Conservation (phyloP, 1,140 invertebrate species). For the Ditylenchus dipsaci region DNA sequence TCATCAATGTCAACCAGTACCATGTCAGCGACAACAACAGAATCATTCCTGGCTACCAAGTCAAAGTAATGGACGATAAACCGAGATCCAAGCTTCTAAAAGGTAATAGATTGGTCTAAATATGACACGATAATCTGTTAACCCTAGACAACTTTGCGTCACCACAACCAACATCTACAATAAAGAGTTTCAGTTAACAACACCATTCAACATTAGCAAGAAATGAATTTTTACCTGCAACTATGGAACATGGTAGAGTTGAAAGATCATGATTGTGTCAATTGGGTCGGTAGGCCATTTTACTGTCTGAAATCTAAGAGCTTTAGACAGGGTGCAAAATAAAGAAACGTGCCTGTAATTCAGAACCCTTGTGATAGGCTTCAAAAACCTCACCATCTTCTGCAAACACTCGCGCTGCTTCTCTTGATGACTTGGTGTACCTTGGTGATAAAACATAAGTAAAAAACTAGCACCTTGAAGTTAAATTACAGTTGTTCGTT, state of each 20-base stretch:
- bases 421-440: conserved; percentile 71
- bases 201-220: too few species aligned
- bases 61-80: conserved; percentile 83
- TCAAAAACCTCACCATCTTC: conserved; percentile 73
- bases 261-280: conserved; percentile 74
- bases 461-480: neutral
- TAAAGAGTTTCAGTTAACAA: too few species aligned
- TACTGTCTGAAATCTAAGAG: conserved; percentile 66
- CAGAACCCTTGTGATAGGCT: conserved; percentile 84
- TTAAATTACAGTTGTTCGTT: conserved; percentile 73
- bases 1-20: conserved; percentile 51
- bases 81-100: conserved; percentile 59
- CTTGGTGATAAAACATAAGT: too few species aligned
- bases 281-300: conserved; percentile 89
- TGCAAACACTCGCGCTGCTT: conserved; percentile 71
- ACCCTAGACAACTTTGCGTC: conserved; percentile 74
- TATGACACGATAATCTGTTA: too few species aligned
- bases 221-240: conserved; percentile 33
- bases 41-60: conserved; percentile 72
- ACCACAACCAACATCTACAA: conserved; percentile 77
- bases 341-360: conserved; percentile 60
- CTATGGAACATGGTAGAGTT: conserved; percentile 63
- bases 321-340: neutral
- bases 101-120: too few species aligned
- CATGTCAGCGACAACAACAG: conserved; percentile 65